Base-by-base conservation (phyloP, 2,797 vertebrate species). In the Neosalanx taihuensis region DNA sequence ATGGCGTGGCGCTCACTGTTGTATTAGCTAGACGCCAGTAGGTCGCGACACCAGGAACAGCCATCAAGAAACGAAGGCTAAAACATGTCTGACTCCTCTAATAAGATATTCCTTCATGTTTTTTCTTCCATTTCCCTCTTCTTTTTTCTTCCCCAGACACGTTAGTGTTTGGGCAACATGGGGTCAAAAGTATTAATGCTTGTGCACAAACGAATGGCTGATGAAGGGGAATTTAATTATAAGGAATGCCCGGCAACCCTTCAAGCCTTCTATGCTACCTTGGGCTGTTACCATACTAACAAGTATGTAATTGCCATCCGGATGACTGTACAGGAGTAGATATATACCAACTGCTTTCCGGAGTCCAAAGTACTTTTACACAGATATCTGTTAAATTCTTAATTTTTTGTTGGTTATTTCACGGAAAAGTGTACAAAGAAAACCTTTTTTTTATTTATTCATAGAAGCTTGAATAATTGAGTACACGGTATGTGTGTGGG, bases 21-120 rank as follows among this genome's bases (percentile, higher is more conserved):
- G 91, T 94, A 95, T 96, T 95, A 96, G 91, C 90, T 89, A 91
- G 94, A 95, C 92, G 90, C 94, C 93, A 94, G 92, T 88, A 93
- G 93, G 94, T 95, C 92, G 83, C 91, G 90, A 94, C 92, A 94
- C 84, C 79, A 75, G 89, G 92, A 92, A 87, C 93, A 92, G 89
- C 87, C 92, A 93, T 95, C 93, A 95, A 91, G 91, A 92, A 94
- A 94, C 87, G 82, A 90, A 88, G 89, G 88, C 86, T 89, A 91
- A 92, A 93, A 90, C 89, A 93, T 89, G 90, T 90, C 91, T 89
- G 89, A 92, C 90, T 91, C 87, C 81, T 85, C 86, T 92, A 92
- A 92, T 92, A 93, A 91, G 87, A 92, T 90, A 90, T 92, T 89
- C 88, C 87, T 87, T 92, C 87, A 87, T 89, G 87, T 90, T 85